These are phyloP conservation scores for Agonopterix alstromeriana DNA, from an alignment of 2,888 invertebrate species.

Conservation along the genomic window DNA sequence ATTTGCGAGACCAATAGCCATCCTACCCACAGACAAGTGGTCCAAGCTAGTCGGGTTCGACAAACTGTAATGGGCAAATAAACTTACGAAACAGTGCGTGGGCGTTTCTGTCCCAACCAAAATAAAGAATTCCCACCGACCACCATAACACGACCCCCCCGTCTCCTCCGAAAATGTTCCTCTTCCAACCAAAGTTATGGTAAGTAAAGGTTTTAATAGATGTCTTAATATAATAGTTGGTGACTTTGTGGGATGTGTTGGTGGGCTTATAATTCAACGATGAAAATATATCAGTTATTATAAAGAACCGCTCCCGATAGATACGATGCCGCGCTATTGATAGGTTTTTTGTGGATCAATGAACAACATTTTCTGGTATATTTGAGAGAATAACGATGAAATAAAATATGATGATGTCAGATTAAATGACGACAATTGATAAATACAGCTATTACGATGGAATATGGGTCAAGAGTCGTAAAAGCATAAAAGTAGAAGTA, in stretches of 20 bases:
- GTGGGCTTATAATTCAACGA: constrained; percentile 12
- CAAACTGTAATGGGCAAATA: constrained; percentile 34
- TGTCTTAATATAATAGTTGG: background rate
- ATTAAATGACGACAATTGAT: background rate
- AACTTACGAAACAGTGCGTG: constrained; percentile 31
- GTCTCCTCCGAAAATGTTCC: background rate
- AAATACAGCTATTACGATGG: background rate
- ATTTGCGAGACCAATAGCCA: constrained; percentile 4
- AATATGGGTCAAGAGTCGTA: too few species aligned
- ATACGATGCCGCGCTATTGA: constrained; percentile 7
- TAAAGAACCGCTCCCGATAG: constrained; percentile 4
- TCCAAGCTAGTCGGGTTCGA: constrained; percentile 24
- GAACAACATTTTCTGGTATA: background rate
- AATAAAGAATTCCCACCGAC: constrained; percentile 15
- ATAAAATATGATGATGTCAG: background rate
- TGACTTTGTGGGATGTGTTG: constrained; percentile 8
- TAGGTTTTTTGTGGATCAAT: background rate
- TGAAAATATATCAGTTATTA: constrained; percentile 15
- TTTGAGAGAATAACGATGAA: background rate
- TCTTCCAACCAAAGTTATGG: background rate
- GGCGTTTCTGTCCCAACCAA: constrained; percentile 23
- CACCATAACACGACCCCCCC: constrained; percentile 11
- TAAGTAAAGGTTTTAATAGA: background rate
- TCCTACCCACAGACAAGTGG: background rate
- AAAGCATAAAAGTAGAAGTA: too few species aligned